A percentile compares a stretch with the other conserved stretches of the same genome.
Evolutionary conservation across 2,113 vertebrate genomes (phyloP).

Genomic region (Pomatorhinus ruficollis): DNA sequence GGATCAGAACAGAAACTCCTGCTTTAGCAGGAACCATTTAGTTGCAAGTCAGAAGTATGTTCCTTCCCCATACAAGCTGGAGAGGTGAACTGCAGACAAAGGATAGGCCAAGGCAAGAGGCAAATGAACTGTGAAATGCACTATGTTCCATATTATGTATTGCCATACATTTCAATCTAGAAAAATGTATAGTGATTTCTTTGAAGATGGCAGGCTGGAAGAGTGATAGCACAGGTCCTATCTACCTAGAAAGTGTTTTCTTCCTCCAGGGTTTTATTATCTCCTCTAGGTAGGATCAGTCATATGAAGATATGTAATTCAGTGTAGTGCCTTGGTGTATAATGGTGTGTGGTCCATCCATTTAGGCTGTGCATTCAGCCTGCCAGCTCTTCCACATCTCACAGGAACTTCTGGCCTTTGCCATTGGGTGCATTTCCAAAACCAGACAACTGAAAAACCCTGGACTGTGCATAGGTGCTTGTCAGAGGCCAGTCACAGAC

Average conservation of each 20-base stretch:
- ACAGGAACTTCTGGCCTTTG: background rate
- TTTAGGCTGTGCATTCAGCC: background rate
- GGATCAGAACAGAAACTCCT: background rate
- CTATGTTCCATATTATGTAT: background rate
- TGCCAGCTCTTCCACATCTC: background rate
- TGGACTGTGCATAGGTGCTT: background rate
- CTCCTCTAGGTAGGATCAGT: background rate
- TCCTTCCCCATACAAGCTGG: background rate
- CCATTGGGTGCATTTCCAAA: background rate
- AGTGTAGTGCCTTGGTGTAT: background rate
- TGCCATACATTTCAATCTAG: background rate
- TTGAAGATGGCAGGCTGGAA: background rate
- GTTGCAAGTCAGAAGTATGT: background rate
- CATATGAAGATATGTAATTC: background rate
- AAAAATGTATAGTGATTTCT: background rate
- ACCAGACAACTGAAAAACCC: background rate
- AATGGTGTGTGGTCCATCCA: background rate
- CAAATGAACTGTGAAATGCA: background rate
- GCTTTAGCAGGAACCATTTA: background rate
- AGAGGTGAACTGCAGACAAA: background rate
- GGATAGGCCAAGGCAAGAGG: background rate
- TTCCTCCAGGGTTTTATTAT: background rate
- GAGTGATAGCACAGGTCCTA: background rate
- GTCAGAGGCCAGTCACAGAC: background rate
- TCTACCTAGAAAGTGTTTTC: background rate